Conservation (phyloP, 2,797 vertebrate species). For the Heliangelus exortis region DNA sequence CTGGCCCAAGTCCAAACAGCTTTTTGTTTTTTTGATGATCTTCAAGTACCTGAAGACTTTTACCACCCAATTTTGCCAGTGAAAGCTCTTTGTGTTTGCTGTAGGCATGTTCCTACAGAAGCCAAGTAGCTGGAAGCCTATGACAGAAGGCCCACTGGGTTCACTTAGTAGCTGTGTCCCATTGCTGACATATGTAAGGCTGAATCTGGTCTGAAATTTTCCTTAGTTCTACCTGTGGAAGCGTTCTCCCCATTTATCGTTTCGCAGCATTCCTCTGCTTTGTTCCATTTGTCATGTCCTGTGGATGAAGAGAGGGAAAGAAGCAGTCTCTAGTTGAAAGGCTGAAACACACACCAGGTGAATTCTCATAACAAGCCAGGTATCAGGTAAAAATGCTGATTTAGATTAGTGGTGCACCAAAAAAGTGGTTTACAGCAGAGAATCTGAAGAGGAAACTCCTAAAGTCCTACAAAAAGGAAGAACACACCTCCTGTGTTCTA, state of each 20-base stretch:
- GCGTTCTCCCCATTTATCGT: not conserved
- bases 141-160: not conserved
- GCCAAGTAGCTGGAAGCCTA: not conserved
- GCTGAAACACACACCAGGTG: not conserved
- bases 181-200: fast-evolving
- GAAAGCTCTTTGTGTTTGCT: not conserved
- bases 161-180: not conserved
- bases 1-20: not conserved
- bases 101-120: not conserved
- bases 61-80: not conserved
- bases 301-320: not conserved
- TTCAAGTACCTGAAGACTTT: not conserved
- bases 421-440: not conserved
- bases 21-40: not conserved
- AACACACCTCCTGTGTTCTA: not conserved
- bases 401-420: not conserved
- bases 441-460: not conserved
- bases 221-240: not conserved
- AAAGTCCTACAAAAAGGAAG: not conserved
- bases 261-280: not conserved
- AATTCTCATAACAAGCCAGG: not conserved
- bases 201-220: not conserved
- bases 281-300: not conserved
- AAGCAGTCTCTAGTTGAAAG: not conserved
- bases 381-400: not conserved